These are phyloP conservation scores for Strigamia crassipes DNA, from an alignment of 2,888 invertebrate genomes.

Conservation along the genomic window DNA sequence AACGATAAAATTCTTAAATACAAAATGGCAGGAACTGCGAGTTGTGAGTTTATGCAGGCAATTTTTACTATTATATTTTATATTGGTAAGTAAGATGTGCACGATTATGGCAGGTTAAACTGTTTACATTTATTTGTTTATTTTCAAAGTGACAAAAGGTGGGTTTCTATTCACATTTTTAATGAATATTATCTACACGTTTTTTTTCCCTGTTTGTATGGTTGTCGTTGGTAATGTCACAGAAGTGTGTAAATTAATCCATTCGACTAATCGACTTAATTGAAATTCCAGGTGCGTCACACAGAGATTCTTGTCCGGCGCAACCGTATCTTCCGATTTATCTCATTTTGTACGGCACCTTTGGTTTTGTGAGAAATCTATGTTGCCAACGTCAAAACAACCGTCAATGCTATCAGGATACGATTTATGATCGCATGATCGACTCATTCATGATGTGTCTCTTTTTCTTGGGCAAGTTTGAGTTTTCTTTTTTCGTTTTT, in stretches of 20 bases:
- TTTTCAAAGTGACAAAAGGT: neutral
- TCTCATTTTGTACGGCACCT: neutral
- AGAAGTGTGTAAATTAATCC: neutral
- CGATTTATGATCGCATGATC: neutral
- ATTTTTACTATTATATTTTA: neutral
- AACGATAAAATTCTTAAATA: neutral
- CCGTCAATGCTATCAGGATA: neutral
- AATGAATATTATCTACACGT: neutral
- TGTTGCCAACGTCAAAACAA: neutral
- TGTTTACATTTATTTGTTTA: neutral
- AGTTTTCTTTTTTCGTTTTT: neutral
- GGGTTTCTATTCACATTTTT: neutral
- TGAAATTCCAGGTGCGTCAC: neutral
- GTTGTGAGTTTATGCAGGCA: constrained; percentile 10
- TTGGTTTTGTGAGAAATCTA: neutral
- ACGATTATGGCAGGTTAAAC: neutral
- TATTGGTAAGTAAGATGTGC: neutral
- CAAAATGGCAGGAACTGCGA: neutral
- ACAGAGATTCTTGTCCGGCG: neutral
- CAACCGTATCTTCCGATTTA: constrained; percentile 14
- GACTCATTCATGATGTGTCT: neutral
- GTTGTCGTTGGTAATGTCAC: neutral
- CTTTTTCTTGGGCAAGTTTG: neutral
- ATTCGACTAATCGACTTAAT: neutral
- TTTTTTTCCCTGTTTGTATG: neutral